Conservation (phyloP, 2,113 vertebrate genomes). For the Trematocara variabile region DNA sequence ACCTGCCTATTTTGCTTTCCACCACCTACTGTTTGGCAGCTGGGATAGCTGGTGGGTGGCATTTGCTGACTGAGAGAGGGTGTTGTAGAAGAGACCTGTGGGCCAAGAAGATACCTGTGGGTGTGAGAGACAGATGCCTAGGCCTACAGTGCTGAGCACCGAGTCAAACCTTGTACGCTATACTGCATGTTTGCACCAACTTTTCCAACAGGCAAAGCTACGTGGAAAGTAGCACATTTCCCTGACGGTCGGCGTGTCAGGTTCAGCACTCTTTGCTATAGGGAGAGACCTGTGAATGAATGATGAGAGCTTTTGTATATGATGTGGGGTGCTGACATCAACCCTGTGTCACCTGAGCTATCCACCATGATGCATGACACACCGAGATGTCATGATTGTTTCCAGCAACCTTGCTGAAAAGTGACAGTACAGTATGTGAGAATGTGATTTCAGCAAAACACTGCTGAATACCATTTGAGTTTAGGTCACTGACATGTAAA, state of each 20-base stretch:
- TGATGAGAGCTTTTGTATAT: neutral
- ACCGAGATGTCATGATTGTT: neutral
- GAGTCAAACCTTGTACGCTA: slow-evolving; percentile 6
- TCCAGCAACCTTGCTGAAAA: neutral
- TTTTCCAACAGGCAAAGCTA: neutral
- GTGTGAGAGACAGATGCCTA: slow-evolving; percentile 42
- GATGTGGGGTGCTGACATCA: neutral
- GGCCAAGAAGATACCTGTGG: slow-evolving; percentile 34
- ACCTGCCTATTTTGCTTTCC: neutral
- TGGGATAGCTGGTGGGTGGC: slow-evolving; percentile 48
- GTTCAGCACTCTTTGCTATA: neutral
- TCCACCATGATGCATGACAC: neutral
- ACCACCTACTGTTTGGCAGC: slow-evolving; percentile 53
- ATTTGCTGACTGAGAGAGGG: neutral
- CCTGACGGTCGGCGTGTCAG: neutral
- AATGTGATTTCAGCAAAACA: neutral
- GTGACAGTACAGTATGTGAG: neutral
- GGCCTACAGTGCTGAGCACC: neutral
- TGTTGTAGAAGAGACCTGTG: slow-evolving; percentile 34
- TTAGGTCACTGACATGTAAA: neutral
- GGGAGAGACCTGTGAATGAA: neutral
- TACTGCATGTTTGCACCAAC: neutral
- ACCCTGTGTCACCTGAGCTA: neutral
- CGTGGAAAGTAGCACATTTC: slow-evolving; percentile 13
- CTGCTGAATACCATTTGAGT: neutral